Evolutionary conservation across 2,888 invertebrate species (phyloP).

Genomic region (Deroplatys truncata): DNA sequence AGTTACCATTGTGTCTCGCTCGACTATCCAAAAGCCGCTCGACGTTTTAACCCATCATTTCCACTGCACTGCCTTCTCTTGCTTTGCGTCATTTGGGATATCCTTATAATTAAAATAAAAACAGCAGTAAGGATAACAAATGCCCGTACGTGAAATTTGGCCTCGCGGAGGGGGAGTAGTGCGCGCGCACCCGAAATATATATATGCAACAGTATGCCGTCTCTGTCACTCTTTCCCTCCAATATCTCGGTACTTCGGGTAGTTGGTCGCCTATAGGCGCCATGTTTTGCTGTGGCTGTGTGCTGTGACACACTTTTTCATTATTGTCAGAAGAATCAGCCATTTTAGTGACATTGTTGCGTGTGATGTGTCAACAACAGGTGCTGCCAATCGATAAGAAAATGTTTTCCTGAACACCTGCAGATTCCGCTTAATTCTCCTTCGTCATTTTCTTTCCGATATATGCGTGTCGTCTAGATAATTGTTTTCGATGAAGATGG

Average conservation of each 20-base stretch:
- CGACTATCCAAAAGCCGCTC: not conserved
- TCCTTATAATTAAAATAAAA: not conserved
- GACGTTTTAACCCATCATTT: not conserved
- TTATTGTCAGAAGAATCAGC: not conserved
- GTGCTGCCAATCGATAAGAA: not conserved
- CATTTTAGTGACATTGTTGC: not conserved
- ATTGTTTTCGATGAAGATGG: not conserved
- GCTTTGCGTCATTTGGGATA: not conserved
- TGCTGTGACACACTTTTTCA: not conserved
- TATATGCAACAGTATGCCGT: constrained; percentile 1
- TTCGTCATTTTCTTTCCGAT: not conserved
- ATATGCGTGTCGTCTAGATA: not conserved
- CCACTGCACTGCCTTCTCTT: not conserved
- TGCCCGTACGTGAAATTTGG: not conserved
- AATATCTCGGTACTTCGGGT: not conserved
- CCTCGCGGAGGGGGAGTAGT: not conserved
- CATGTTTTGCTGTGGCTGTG: constrained; percentile 13
- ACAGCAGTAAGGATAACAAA: not conserved
- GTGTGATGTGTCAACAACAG: not conserved
- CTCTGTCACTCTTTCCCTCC: not conserved
- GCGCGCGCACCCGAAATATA: not conserved
- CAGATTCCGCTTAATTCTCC: not conserved
- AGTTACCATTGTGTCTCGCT: not conserved
- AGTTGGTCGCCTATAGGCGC: constrained; percentile 13
- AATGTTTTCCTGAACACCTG: not conserved